These are phyloP conservation scores for Microctonus aethiopoides DNA, from an alignment of 2,888 invertebrate genomes.

Conservation along the genomic window DNA sequence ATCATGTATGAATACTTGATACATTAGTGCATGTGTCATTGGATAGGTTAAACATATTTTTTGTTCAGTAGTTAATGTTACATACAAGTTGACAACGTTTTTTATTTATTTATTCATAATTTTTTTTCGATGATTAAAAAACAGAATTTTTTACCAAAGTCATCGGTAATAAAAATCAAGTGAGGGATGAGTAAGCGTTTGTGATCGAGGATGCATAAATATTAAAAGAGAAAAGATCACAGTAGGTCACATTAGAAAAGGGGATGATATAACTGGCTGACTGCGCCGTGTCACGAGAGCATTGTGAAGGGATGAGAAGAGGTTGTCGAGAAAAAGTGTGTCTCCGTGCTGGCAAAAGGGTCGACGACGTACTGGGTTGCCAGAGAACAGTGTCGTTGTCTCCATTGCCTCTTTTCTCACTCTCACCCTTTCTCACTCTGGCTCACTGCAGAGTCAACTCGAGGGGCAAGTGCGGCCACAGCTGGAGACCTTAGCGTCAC, in stretches of 20 bases:
- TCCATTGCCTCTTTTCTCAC: background rate
- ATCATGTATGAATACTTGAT: background rate
- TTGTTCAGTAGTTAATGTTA: background rate
- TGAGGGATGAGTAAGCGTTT: background rate
- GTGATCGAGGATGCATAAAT: slow-evolving; percentile 30
- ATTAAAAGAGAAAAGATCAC: slow-evolving; percentile 29
- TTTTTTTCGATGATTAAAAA: slow-evolving; percentile 3
- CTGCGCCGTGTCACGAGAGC: slow-evolving; percentile 26
- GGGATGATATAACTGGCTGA: slow-evolving; percentile 33
- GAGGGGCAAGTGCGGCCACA: slow-evolving; percentile 4
- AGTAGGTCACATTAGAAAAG: slow-evolving; percentile 22
- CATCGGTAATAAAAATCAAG: slow-evolving; percentile 8
- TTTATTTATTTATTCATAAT: background rate
- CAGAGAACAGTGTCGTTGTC: slow-evolving; percentile 5
- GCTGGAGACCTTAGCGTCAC: background rate
- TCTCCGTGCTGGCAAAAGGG: slow-evolving; percentile 25
- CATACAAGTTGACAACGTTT: background rate
- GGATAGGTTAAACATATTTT: background rate
- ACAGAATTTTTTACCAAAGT: slow-evolving; percentile 11
- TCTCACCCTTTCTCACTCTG: background rate
- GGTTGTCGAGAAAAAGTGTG: slow-evolving; percentile 26
- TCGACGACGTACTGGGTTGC: slow-evolving; percentile 17
- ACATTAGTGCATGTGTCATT: background rate
- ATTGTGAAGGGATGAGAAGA: slow-evolving; percentile 25
- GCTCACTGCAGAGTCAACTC: background rate